Base-by-base conservation (phyloP, 1,140 invertebrate genomes). In the Lethrus apterus region DNA sequence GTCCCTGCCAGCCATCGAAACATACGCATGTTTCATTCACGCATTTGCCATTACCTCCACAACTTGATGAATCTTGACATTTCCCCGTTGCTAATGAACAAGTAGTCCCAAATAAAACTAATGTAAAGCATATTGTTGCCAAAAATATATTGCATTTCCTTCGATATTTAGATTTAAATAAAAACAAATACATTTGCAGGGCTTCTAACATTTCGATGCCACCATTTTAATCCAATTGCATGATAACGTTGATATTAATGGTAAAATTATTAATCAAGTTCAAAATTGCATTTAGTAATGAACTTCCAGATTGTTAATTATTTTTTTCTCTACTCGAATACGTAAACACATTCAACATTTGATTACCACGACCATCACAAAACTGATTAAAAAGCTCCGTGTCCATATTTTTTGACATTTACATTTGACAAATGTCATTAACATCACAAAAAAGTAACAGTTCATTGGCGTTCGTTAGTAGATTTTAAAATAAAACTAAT, bases 1-100 rank as follows among this genome's bases (percentile, higher is more conserved):
- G 69, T 32, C 89, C 89, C 67, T 88, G 84, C 90, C 90, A 95
- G 36, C 90, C 91, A 64, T 88, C 84, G 61, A 79, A 77, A 74
- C 91, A 95, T 42, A 86, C 69, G 74, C 91, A 94, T 59, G 76
- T 87, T 58, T 79, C 85, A 73, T 89, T 90, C 63, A 79, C 75
- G 77, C 89, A 93, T 43, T 76, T 69, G 20, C 85, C 86, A 68
- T 86, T 82, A 52, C 77, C 70, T 68, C 82, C 80, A 61, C 68
- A 78, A 64, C 68, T 69, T 58, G 65, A 67, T 60, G 65, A 62
- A 49, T 72, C 69, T 58, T 65, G 68, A 69, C 73, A 76, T 59
- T 67, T 75, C 51, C 63, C 65, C 13, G 68, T 60, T 54, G 66
- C 71, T 63, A 68, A 58, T 55, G 67, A 57, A 36, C 46, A 48